These are phyloP conservation scores for Paramacrobiotus metropolitanus DNA, from an alignment of 1,140 invertebrate species.

Conservation along the genomic window DNA sequence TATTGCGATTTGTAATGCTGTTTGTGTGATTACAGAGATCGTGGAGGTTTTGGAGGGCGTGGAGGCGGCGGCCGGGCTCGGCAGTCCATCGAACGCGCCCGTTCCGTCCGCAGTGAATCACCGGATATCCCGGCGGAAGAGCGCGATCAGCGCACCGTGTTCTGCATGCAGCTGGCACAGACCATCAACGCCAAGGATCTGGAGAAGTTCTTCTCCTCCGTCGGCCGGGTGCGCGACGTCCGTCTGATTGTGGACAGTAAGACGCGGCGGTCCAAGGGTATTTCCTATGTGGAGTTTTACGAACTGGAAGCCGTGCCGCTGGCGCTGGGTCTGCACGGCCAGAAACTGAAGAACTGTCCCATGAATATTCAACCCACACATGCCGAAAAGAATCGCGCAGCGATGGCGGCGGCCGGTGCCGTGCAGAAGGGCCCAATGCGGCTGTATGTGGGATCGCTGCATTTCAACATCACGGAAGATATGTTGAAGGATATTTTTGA, in stretches of 20 bases:
- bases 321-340: conserved; percentile 82
- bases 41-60: conserved; percentile 4
- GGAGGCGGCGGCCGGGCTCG: conserved; percentile 5
- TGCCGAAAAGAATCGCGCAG: conserved; percentile 88
- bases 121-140: conserved; percentile 76
- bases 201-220: conserved; percentile 96
- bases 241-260: conserved; percentile 96
- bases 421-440: conserved; percentile 73
- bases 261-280: conserved; percentile 92
- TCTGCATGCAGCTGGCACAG: conserved; percentile 88
- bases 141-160: conserved; percentile 86
- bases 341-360: conserved; percentile 84
- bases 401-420: conserved; percentile 24
- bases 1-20: too few relatives aligned
- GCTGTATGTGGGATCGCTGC: conserved; percentile 85
- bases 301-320: conserved; percentile 89
- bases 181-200: conserved; percentile 78
- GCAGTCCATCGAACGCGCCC: conserved; percentile 6
- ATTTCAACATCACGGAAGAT: conserved; percentile 97
- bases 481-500: conserved; percentile 97
- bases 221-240: conserved; percentile 87
- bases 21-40: background rate
- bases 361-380: conserved; percentile 96
- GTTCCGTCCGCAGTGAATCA: conserved; percentile 9
- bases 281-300: conserved; percentile 96